Evolutionary conservation across 2,797 vertebrate species (phyloP).

Genomic region (Esox lucius): DNA sequence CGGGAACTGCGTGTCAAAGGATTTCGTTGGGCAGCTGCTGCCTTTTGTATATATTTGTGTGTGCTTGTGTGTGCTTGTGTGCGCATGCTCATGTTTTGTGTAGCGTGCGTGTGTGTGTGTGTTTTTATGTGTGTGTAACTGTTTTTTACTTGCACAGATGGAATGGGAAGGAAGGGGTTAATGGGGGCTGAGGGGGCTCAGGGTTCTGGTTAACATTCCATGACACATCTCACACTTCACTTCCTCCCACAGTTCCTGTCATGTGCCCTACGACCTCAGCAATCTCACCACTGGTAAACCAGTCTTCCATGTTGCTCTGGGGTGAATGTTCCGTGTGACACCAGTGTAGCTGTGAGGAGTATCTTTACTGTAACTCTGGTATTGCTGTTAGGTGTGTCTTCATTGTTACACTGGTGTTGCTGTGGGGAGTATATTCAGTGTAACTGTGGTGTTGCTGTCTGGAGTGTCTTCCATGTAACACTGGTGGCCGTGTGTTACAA

Average conservation of each 20-base stretch:
- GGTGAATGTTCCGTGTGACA: background rate
- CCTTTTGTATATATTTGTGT: background rate
- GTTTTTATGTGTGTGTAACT: background rate
- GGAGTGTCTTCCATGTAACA: too few relatives aligned
- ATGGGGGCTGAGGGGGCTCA: slow-evolving; percentile 1
- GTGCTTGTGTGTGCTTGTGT: background rate
- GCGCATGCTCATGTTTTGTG: background rate
- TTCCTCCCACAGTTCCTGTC: background rate
- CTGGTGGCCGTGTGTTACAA: background rate
- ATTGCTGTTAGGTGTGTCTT: too few relatives aligned
- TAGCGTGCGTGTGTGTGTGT: slow-evolving; percentile 1
- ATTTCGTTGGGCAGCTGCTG: background rate
- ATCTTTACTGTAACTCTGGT: too few relatives aligned
- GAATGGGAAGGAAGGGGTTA: slow-evolving; percentile 43
- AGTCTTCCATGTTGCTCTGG: background rate
- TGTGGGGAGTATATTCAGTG: too few relatives aligned
- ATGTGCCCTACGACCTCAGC: background rate
- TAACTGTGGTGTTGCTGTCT: too few relatives aligned
- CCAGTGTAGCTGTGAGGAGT: background rate
- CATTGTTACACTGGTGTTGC: too few relatives aligned
- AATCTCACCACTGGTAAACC: background rate
- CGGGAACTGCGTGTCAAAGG: background rate
- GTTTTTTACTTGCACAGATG: slow-evolving; percentile 47
- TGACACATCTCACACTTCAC: background rate
- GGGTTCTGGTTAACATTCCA: slow-evolving; percentile 3